Base-by-base conservation (phyloP, 2,797 vertebrate genomes). In the Danio kyathit region DNA sequence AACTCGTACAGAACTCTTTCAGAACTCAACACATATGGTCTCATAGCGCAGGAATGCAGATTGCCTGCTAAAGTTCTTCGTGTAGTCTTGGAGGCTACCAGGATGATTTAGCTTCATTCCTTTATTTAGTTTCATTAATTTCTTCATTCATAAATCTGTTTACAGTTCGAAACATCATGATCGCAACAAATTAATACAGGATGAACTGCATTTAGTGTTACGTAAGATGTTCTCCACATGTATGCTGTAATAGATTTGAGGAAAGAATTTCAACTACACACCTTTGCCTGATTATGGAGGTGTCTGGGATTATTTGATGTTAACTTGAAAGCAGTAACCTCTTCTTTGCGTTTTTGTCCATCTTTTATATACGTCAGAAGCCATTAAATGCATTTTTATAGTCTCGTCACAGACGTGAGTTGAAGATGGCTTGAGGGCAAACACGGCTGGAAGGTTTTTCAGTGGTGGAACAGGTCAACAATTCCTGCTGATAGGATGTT, bases 31-130 rank as follows among this genome's bases (percentile, higher is more conserved):
- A 40, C 65, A 78, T 74, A 57, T 87, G 59, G 80, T 90, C 86
- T 90, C 87, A 81, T 87, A 88, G 85, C 84, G 86, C 84, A 85
- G 87, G 84, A 89, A 91, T 90, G 85, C 82, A 82, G 86, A 81
- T 74, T 84, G 82, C 7, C 61, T 59, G 11, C 59, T 65, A 48
- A 49, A 57, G 41, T 17, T 29, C 40, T 52, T 63, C 14, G n/a
- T 38, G 43, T 59, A 77, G 21, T 38, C 44, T 71, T 52, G 11
- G 7, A 54, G 59, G 74, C 78, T 80, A 48, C 13, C 6, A 19
- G 64, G 54, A 14, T 19, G 5, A 44, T 48, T 61, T 51, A 38
- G 17, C 17, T 63, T 63, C 5, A 63, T 54, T 78, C 17, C 29
- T 19, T 29, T 29, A 29, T 29, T 29, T 29, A 29, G 29, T 29